A percentile compares a stretch with the other conserved stretches of the same genome.
Conservation (phyloP, 2,888 invertebrate species). For the Uloborus plumipes region DNA sequence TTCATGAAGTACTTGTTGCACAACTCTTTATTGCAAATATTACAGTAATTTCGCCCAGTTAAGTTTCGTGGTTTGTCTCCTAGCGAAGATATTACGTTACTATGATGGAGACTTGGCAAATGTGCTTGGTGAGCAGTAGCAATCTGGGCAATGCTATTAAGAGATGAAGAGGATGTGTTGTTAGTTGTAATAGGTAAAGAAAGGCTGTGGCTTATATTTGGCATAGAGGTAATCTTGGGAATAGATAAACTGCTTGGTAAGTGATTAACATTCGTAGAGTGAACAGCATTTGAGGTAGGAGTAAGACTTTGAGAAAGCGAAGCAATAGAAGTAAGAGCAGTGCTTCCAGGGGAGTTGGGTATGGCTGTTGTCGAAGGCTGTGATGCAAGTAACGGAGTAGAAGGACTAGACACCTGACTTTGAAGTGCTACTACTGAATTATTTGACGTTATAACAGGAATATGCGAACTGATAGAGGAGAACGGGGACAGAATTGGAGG, state of each 20-base stretch:
- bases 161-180: conserved; percentile 31
- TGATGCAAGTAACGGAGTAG: conserved; percentile 20
- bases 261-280: conserved; percentile 36
- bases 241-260: conserved; percentile 46
- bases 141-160: conserved; percentile 46
- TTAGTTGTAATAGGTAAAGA: conserved; percentile 22
- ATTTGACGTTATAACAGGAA: conserved; percentile 48
- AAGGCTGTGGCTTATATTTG: conserved; percentile 24
- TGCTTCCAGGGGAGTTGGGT: conserved; percentile 23
- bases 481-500: conserved; percentile 32
- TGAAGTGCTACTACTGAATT: conserved; percentile 17
- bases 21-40: conserved; percentile 97
- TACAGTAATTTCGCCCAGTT: conserved; percentile 83
- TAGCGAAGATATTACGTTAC: conserved; percentile 17
- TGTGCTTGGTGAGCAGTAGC: conserved; percentile 32
- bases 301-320: conserved; percentile 22
- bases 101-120: conserved; percentile 33
- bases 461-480: conserved; percentile 38
- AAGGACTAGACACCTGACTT: conserved; percentile 46
- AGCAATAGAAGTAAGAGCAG: conserved; percentile 37
- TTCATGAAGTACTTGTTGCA: conserved; percentile 99
- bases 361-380: conserved; percentile 26
- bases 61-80: conserved; percentile 58
- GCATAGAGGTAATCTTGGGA: conserved; percentile 39
- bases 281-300: conserved; percentile 32